A percentile compares a stretch with the other conserved stretches of the same genome.
Conservation (phyloP, 1,140 invertebrate genomes). For the Gyrodactylus salaris region DNA sequence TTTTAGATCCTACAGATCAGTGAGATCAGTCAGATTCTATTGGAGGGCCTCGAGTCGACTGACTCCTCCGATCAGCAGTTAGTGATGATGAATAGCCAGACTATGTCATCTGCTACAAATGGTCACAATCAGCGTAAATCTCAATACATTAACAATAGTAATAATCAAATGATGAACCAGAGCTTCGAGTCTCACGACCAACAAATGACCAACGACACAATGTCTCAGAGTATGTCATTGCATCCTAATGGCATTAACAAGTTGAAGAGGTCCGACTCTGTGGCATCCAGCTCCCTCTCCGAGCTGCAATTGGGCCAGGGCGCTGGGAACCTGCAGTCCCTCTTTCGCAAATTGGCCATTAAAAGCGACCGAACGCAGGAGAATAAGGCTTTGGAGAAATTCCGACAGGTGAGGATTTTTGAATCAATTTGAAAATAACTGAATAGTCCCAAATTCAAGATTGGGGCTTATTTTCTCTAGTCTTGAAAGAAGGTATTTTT, state of each 20-base stretch:
- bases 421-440: background rate
- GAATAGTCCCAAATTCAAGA: background rate
- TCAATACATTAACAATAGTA: background rate
- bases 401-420: background rate
- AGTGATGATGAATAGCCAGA: background rate
- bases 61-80: too few species aligned
- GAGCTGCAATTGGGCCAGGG: background rate
- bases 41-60: background rate
- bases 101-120: background rate
- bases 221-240: background rate
- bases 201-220: background rate
- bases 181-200: background rate
- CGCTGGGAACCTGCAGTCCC: background rate
- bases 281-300: background rate
- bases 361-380: background rate
- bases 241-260: background rate
- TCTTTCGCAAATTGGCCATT: background rate
- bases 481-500: too few species aligned
- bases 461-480: background rate
- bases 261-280: background rate
- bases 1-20: background rate
- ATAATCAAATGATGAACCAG: background rate
- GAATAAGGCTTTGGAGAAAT: background rate
- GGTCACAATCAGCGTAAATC: background rate
- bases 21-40: background rate